These are phyloP conservation scores for Morelia viridis DNA, from an alignment of 2,797 vertebrate genomes.

Conservation along the genomic window DNA sequence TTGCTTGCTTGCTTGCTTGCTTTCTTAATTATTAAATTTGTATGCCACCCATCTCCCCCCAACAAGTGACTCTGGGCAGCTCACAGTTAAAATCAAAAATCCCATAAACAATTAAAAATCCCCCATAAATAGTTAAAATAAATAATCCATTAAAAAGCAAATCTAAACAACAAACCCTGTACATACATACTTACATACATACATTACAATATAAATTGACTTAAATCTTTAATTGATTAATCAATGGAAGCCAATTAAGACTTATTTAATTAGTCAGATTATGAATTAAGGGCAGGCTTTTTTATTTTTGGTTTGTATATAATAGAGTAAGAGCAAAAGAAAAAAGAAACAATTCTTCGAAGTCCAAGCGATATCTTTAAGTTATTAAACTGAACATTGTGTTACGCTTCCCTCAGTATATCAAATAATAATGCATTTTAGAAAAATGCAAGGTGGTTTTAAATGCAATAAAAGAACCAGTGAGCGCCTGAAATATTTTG, in stretches of 20 bases:
- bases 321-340: not conserved
- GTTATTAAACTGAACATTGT: conserved; percentile 1
- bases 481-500: not conserved
- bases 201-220: conserved; percentile 7
- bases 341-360: not conserved
- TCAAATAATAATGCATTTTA: not conserved
- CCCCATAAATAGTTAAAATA: too few relatives aligned
- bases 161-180: too few relatives aligned
- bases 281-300: conserved; percentile 1
- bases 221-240: conserved; percentile 7
- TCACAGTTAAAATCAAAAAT: too few relatives aligned
- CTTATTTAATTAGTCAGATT: conserved; percentile 3
- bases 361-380: not conserved
- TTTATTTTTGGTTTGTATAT: conserved; percentile 5
- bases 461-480: not conserved
- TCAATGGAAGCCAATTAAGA: not conserved
- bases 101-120: too few relatives aligned
- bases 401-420: not conserved
- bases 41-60: too few relatives aligned
- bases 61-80: too few relatives aligned
- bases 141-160: too few relatives aligned
- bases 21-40: too few relatives aligned
- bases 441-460: not conserved
- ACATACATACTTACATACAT: too few relatives aligned
- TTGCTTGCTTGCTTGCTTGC: not conserved